phyloP scores from a whole-genome alignment of 2,888 invertebrate genomes.

The Anodontia alba region DNA sequence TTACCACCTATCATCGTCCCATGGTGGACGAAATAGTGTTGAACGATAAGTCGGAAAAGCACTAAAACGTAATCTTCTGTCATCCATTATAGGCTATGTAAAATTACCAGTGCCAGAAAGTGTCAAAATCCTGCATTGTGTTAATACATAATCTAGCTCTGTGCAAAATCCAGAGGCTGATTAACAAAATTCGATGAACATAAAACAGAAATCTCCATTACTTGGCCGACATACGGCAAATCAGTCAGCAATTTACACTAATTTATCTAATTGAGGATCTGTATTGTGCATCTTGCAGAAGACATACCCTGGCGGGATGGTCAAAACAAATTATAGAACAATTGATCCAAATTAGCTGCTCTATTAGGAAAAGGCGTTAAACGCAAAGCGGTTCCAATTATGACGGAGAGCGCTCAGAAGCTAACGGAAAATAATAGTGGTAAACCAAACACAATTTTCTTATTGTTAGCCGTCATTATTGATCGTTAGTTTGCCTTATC shows the following conservation, averaged over 20 bases:
- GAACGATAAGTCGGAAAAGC: too few relatives aligned
- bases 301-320: background rate
- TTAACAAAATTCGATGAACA: background rate
- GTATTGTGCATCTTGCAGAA: background rate
- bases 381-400: constrained; percentile 12
- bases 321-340: constrained; percentile 33
- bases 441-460: background rate
- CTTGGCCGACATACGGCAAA: background rate
- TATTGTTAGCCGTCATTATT: background rate
- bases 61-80: too few relatives aligned
- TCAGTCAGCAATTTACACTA: background rate
- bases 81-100: too few relatives aligned
- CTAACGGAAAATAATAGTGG: background rate
- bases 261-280: constrained; percentile 9
- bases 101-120: too few relatives aligned
- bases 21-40: too few relatives aligned
- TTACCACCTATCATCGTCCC: too few relatives aligned
- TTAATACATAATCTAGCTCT: background rate
- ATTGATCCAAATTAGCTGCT: constrained; percentile 42
- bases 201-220: background rate
- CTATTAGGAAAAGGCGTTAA: constrained; percentile 28
- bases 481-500: background rate
- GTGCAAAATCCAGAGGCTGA: background rate
- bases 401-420: background rate
- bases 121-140: too few relatives aligned